phyloP scores from a whole-genome alignment of 2,888 invertebrate genomes.

The Mesochorus sp. region DNA sequence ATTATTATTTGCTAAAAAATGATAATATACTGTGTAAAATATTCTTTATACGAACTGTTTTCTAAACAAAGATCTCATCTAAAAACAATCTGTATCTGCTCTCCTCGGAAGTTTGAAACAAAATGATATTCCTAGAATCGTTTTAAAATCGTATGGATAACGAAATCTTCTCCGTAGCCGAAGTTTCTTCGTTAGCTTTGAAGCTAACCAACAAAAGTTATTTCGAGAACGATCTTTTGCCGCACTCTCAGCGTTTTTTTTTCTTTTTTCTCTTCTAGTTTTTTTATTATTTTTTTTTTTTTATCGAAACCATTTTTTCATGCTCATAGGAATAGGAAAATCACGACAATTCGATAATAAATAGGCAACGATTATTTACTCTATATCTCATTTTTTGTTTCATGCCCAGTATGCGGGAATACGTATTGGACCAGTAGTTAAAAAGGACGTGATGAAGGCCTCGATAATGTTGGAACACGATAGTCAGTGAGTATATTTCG shows the following conservation, averaged over 20 bases:
- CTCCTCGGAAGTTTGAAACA: too few species aligned
- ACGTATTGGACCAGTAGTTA: conserved; percentile 99
- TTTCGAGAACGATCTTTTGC: conserved; percentile 55
- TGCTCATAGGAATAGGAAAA: background rate
- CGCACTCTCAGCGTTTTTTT: conserved; percentile 18
- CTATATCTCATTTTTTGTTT: too few species aligned
- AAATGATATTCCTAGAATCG: conserved; percentile 19
- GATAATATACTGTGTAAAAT: too few species aligned
- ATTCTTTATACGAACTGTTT: too few species aligned
- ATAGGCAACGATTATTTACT: too few species aligned
- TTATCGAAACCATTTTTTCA: conserved; percentile 12
- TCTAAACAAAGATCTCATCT: too few species aligned
- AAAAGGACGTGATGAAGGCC: conserved; percentile 99
- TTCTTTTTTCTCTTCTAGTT: background rate
- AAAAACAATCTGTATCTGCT: too few species aligned
- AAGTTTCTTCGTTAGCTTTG: too few species aligned
- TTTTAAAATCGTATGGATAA: background rate
- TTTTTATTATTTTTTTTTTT: background rate
- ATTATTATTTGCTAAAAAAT: too few species aligned
- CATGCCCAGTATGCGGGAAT: conserved; percentile 98
- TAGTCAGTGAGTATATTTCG: conserved; percentile 89
- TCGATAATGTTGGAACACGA: conserved; percentile 99
- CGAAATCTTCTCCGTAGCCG: conserved; percentile 7
- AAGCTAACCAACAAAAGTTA: conserved; percentile 60
- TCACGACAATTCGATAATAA: too few species aligned